Percentiles rank a stretch among this genome's conserved stretches.
phyloP scores from a whole-genome alignment of 2,797 vertebrate genomes.

The Galagoides demidoff region DNA sequence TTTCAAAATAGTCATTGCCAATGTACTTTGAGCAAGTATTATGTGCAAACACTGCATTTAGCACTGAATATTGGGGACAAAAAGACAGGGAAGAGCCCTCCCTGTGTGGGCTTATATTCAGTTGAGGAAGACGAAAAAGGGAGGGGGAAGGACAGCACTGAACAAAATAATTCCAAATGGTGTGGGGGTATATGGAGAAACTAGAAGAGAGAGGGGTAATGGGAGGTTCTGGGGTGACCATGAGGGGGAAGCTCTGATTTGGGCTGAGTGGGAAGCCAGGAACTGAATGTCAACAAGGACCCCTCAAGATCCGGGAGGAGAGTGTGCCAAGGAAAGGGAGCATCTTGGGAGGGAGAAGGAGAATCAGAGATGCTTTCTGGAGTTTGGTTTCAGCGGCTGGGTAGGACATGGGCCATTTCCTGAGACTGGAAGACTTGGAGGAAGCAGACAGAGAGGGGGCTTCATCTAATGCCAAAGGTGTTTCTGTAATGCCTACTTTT shows the following conservation, averaged over 20 bases:
- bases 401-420: not conserved
- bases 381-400: not conserved
- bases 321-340: not conserved
- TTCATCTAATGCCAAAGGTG: not conserved
- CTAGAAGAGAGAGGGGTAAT: not conserved
- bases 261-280: not conserved
- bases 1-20: not conserved
- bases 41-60: not conserved
- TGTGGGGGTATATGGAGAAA: not conserved
- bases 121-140: not conserved
- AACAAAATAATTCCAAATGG: not conserved
- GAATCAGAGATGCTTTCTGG: not conserved
- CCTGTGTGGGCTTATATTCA: not conserved
- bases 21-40: not conserved
- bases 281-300: not conserved
- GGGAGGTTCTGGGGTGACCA: not conserved
- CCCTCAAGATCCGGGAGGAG: not conserved
- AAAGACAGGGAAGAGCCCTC: not conserved
- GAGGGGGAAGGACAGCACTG: not conserved
- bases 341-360: not conserved
- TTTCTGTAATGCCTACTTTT: not conserved
- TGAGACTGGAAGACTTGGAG: not conserved
- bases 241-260: not conserved
- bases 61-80: not conserved
- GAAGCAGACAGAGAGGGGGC: not conserved